Conservation (phyloP, 2,113 vertebrate genomes). For the Panurus biarmicus region DNA sequence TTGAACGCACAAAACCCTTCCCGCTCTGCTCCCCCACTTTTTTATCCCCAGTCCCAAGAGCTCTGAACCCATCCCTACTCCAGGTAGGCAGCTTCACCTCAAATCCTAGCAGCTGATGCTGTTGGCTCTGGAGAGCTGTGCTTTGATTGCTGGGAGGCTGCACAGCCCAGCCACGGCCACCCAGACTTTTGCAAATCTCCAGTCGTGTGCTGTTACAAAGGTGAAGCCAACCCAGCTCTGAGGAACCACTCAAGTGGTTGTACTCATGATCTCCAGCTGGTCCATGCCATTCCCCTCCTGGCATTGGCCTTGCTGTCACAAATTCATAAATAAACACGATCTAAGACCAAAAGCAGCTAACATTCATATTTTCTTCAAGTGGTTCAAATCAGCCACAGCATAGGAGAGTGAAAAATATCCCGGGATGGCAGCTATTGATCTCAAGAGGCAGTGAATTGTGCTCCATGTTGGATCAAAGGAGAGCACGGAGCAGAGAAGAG, state of each 20-base stretch:
- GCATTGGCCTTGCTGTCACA: neutral
- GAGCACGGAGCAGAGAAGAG: slow-evolving; percentile 35
- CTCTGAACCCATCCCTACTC: neutral
- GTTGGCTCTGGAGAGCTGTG: neutral
- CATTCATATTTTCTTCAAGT: neutral
- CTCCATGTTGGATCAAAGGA: slow-evolving; percentile 52
- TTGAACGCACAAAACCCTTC: accelerated
- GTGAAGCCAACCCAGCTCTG: neutral
- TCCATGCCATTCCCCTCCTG: slow-evolving; percentile 13
- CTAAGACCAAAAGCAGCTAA: neutral
- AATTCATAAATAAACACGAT: slow-evolving; percentile 38
- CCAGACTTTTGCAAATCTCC: neutral
- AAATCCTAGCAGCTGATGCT: neutral
- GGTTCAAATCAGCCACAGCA: slow-evolving; percentile 19
- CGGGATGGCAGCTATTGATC: slow-evolving; percentile 36
- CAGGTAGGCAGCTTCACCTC: neutral
- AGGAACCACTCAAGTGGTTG: neutral
- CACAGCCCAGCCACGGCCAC: neutral
- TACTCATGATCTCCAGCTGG: neutral
- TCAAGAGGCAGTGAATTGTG: slow-evolving; percentile 33
- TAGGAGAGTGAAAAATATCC: neutral
- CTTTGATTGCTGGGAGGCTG: neutral
- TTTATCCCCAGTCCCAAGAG: accelerated
- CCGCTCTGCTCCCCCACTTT: accelerated
- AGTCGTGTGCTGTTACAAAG: neutral